These are phyloP conservation scores for Indri indri DNA, from an alignment of 2,113 vertebrate genomes.

Conservation along the genomic window DNA sequence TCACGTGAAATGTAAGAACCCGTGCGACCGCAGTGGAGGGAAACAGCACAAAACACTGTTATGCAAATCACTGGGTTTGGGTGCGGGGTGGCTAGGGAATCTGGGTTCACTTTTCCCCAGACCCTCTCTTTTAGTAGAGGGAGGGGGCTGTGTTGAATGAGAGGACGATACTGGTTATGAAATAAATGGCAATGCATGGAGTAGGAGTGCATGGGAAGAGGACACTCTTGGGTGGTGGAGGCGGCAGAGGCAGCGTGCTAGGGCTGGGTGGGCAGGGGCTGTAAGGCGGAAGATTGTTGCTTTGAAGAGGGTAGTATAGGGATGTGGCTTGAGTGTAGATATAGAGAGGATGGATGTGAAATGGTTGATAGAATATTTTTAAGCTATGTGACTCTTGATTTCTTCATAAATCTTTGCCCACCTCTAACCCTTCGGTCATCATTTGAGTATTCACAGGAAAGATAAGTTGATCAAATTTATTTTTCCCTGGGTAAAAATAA, in stretches of 20 bases:
- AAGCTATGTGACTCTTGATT: constrained; percentile 42
- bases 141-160: not conserved
- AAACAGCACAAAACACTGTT: constrained; percentile 55
- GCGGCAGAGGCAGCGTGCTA: constrained; percentile 9
- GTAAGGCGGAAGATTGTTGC: constrained; percentile 35
- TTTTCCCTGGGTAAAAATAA: constrained; percentile 37
- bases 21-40: constrained; percentile 58
- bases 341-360: constrained; percentile 47
- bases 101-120: constrained; percentile 44
- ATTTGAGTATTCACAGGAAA: constrained; percentile 6
- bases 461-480: constrained; percentile 66
- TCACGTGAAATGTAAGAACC: constrained; percentile 60
- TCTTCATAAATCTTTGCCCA: constrained; percentile 33
- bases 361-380: not conserved
- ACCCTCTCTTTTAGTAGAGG: constrained; percentile 41
- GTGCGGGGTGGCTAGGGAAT: constrained; percentile 1
- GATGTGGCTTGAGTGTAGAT: constrained; percentile 58
- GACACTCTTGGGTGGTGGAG: constrained; percentile 44
- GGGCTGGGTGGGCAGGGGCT: constrained; percentile 27
- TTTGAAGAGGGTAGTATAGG: constrained; percentile 56
- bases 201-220: constrained; percentile 51
- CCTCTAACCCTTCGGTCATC: constrained; percentile 13
- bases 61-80: constrained; percentile 65
- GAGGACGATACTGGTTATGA: constrained; percentile 24
- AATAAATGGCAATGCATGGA: constrained; percentile 42